Base-by-base conservation (phyloP, 2,888 invertebrate species). In the Nemoura dubitans region DNA sequence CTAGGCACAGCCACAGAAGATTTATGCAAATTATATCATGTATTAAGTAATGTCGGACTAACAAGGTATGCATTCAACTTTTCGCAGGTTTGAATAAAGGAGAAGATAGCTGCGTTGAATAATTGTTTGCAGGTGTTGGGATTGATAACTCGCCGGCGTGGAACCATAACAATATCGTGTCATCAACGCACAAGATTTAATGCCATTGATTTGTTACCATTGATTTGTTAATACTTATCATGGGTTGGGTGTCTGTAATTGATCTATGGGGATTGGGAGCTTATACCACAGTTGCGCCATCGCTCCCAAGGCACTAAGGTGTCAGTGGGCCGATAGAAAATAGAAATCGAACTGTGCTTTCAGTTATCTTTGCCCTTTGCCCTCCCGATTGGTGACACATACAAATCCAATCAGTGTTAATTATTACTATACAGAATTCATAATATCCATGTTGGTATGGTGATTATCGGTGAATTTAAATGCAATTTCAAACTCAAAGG, bases 41-140 rank as follows among this genome's bases (percentile, higher is more conserved):
- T 59, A 59, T 59, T 59, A 59, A 59, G 59, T 59, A 59, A 59
- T 59, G 59, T 59, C 59, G 3, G 59, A 59, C 59, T 59, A 59
- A 59, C 59, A 59, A 59, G 59, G 6, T 59, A n/a, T 59, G 59
- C 59, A 59, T 59, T 59, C 59, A 59, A 21, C 59, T 59, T 21
- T 59, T 59, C 21, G 59, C 59, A 21, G 59, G 59, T 14, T 36
- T 10, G 21, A 16, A 59, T 10, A 16, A 59, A 59, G 21, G 59
- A 36, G 36, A 21, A 59, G 59, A 10, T 59, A 10, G 14, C 2
- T 59, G 59, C 59, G 59, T 21, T 59, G 59, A 59, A 59, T 59
- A 59, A 59, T 59, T 59, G 59, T 59, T 10, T 59, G 59, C 59
- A 59, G 59, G 59, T 59, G 59, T 59, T 59, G 21, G 59, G 59